Evolutionary conservation across 2,113 vertebrate genomes (phyloP), one percentile per base, ranked within the genome.

Genomic region (Girardinichthys multiradiatus): DNA sequence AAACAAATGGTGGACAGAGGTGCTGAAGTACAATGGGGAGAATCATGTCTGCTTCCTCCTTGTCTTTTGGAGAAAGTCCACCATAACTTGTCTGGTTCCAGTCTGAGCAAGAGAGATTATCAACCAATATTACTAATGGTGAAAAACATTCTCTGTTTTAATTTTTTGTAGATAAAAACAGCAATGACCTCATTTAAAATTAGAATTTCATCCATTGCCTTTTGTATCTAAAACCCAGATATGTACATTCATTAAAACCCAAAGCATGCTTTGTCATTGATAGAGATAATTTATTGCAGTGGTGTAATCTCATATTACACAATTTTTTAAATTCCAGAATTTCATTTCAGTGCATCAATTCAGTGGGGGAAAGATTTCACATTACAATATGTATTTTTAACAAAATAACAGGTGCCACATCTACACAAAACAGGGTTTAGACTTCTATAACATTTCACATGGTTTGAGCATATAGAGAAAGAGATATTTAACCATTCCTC

Each of bases 11-110:
- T 0, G 98, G 98, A 68, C 97, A 99, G 59, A 99, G 95, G 77
- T 99, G 95, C 82, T 99, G 97, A 21, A 99, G 94, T 61, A 99
- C 97, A 0, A 99, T 98, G 0, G 98, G 98, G 57, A 99, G 93
- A 84, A 99, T 99, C 97, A 98, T 99, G 87, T 98, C 98, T 0
- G 96, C 95, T 89, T 99, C 87, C 2, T 96, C 90, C 7, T 87
- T 96, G 17, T 76, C 74, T 91, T 95, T 95, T 37, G 98, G 98
- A 28, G 96, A 90, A 48, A 89, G 65, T 15, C 82, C 1, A n/a
- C 95, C 95, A 0, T 98, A 99, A 0, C 81, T 57, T 0, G 98
- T 99, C 91, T 97, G 93, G 82, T 98, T 99, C 98, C 98, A 99
- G 84, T 95, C 98, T 99, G 90, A 68, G 11, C 0, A 39, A 4